These are phyloP conservation scores for Andinoacara biseriatus DNA, from an alignment of 2,113 vertebrate species.

Conservation along the genomic window DNA sequence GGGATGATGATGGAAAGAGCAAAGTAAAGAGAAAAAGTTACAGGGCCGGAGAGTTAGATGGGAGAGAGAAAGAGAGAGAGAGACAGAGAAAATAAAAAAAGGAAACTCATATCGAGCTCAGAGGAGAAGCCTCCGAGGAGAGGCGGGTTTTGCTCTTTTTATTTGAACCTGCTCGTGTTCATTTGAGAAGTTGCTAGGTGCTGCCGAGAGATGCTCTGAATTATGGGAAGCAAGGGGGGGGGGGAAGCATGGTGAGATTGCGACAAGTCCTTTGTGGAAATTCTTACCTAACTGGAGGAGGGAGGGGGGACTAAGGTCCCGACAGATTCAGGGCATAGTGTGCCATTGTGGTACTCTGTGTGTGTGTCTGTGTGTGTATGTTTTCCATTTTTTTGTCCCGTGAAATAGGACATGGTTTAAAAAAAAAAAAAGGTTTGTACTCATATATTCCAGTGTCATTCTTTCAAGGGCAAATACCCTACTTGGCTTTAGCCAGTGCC, in stretches of 20 bases:
- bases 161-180: conserved; percentile 40
- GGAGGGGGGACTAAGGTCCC: conserved; percentile 41
- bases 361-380: background rate
- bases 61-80: background rate
- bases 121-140: conserved; percentile 41
- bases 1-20: conserved; percentile 30
- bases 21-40: conserved; percentile 40
- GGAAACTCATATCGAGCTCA: conserved; percentile 11
- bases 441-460: conserved; percentile 49
- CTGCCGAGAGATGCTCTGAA: conserved; percentile 38
- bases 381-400: conserved; percentile 53
- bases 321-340: conserved; percentile 72
- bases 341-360: conserved; percentile 20
- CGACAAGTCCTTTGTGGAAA: conserved; percentile 60
- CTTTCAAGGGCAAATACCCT: conserved; percentile 56
- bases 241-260: conserved; percentile 22
- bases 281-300: conserved; percentile 54
- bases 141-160: conserved; percentile 28
- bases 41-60: conserved; percentile 11
- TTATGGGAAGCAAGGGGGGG: background rate
- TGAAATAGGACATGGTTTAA: conserved; percentile 58
- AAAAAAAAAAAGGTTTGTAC: conserved; percentile 45
- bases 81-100: background rate
- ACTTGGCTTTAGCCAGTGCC: conserved; percentile 5
- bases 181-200: conserved; percentile 37